Conservation (phyloP, 2,797 vertebrate genomes). For the Lacerta bilineata region DNA sequence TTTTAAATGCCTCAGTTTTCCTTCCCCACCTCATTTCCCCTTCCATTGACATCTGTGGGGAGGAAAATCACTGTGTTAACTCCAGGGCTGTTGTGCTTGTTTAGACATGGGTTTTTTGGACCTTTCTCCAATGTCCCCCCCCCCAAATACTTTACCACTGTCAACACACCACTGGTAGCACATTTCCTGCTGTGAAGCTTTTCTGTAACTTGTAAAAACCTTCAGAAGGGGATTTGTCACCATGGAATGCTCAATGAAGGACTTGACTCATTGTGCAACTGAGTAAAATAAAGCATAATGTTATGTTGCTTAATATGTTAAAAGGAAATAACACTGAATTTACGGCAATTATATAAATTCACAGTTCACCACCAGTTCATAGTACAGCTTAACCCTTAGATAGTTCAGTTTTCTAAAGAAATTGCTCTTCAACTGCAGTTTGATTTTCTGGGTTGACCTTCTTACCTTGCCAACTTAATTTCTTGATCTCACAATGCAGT, state of each 20-base stretch:
- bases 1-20: too few relatives aligned
- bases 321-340: slow-evolving; percentile 11
- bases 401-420: background rate
- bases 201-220: background rate
- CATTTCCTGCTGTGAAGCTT: too few relatives aligned
- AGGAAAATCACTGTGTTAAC: too few relatives aligned
- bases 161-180: too few relatives aligned
- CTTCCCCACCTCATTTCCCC: too few relatives aligned
- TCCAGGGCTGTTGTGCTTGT: too few relatives aligned
- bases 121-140: too few relatives aligned
- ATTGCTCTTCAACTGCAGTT: background rate
- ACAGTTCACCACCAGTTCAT: slow-evolving; percentile 9
- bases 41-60: too few relatives aligned
- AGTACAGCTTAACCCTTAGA: background rate
- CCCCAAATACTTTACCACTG: too few relatives aligned
- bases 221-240: background rate
- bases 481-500: background rate
- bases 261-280: background rate
- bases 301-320: background rate
- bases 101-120: too few relatives aligned
- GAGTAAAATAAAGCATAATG: background rate
- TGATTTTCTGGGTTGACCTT: background rate
- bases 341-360: background rate
- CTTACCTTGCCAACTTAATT: background rate
- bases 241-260: background rate